Conservation (phyloP, 2,113 vertebrate genomes). For the Pagrus major region DNA sequence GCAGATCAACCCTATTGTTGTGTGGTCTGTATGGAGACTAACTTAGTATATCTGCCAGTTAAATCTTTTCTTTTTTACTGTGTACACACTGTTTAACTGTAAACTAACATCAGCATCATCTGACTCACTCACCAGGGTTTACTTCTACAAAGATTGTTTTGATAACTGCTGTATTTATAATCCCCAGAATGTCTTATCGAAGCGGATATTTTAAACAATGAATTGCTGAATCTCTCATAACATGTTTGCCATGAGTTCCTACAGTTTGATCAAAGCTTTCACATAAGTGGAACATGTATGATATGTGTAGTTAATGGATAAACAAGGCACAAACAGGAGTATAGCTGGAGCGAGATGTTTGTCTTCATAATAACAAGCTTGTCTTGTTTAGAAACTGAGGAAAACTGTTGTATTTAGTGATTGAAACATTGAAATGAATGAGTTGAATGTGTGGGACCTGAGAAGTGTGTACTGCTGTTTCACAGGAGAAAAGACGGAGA, state of each 20-base stretch:
- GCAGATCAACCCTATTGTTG: too few relatives aligned
- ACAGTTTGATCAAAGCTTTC: too few relatives aligned
- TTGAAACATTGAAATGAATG: not conserved
- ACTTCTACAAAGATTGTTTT: not conserved
- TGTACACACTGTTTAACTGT: too few relatives aligned
- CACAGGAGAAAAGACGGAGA: conserved; percentile 86
- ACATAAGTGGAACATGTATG: not conserved
- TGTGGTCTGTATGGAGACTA: too few relatives aligned
- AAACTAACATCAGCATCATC: not conserved
- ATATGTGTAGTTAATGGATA: not conserved
- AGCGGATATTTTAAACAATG: not conserved
- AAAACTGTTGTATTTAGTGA: not conserved
- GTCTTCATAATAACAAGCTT: not conserved
- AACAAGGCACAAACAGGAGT: not conserved
- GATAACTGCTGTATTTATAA: not conserved
- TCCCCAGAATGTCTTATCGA: too few relatives aligned
- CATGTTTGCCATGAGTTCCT: not conserved
- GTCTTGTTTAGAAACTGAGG: not conserved
- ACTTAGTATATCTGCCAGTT: too few relatives aligned
- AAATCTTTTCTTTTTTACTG: too few relatives aligned
- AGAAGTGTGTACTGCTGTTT: not conserved
- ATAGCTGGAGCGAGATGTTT: not conserved
- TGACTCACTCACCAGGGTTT: not conserved
- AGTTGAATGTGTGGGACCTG: not conserved
- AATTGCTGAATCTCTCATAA: not conserved